These are phyloP conservation scores for Leptinotarsa lineolata DNA, from an alignment of 1,140 invertebrate species.

Conservation along the genomic window DNA sequence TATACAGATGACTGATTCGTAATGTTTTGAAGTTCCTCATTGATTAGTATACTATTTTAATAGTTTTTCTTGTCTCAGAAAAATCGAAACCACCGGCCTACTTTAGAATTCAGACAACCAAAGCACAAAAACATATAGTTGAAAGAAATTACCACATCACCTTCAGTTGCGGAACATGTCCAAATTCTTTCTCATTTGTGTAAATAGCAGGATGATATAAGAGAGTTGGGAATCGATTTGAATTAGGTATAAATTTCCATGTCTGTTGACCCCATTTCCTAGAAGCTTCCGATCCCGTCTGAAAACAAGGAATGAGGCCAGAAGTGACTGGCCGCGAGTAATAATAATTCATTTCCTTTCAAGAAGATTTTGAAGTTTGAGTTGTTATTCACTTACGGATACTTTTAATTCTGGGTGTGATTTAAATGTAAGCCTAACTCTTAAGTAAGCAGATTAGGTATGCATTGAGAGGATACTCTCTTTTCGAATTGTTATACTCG, in stretches of 20 bases:
- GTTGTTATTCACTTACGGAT: not conserved
- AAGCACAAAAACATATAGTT: slow-evolving; percentile 12
- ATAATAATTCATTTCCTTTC: too few relatives aligned
- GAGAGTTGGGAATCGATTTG: not conserved
- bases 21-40: slow-evolving; percentile 8
- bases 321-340: too few relatives aligned
- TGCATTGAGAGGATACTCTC: not conserved
- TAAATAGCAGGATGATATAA: not conserved
- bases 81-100: slow-evolving; percentile 23
- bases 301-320: not conserved
- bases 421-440: slow-evolving; percentile 6
- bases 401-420: not conserved
- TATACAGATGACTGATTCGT: slow-evolving; percentile 5
- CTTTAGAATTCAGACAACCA: slow-evolving; percentile 7
- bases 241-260: not conserved
- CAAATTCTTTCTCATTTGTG: not conserved
- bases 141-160: slow-evolving; percentile 22
- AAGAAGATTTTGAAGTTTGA: not conserved
- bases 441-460: not conserved
- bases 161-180: not conserved
- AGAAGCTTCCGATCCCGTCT: not conserved
- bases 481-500: not conserved
- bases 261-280: slow-evolving; percentile 5
- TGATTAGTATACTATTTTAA: slow-evolving; percentile 5
- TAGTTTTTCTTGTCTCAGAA: slow-evolving; percentile 1